Conservation (phyloP, 92 coral and sea anemone species). For the Paramuricea clavata region DNA sequence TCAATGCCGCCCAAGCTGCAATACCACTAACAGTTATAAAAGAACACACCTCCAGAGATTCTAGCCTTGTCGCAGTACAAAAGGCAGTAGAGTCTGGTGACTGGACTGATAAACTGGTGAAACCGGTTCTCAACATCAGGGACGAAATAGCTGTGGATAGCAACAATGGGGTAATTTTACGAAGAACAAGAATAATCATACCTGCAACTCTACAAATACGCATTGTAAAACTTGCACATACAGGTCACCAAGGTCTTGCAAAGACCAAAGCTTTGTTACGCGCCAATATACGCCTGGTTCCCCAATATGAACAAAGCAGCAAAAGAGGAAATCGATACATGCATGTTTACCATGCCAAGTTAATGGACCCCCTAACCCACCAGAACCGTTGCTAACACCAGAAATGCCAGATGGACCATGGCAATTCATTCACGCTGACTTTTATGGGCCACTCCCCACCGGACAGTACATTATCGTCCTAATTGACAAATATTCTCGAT, state of each 20-base stretch:
- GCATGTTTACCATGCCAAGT: conserved; percentile 73
- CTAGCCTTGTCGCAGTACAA: conserved; percentile 3
- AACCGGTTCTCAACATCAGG: conserved; percentile 8
- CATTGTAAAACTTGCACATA: neutral
- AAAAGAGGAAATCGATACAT: conserved; percentile 54
- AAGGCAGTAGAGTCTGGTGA: neutral
- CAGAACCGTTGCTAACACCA: conserved; percentile 61
- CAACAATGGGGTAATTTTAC: conserved; percentile 2
- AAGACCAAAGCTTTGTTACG: conserved; percentile 14
- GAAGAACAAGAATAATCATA: conserved; percentile 27
- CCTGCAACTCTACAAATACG: neutral
- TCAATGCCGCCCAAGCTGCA: neutral
- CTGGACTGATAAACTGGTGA: neutral
- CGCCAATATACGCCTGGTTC: conserved; percentile 49
- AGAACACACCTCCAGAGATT: neutral
- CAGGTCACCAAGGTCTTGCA: conserved; percentile 14
- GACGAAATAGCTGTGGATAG: conserved; percentile 22
- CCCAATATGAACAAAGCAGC: conserved; percentile 7
- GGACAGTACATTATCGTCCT: conserved; percentile 67
- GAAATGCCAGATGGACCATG: conserved; percentile 66
- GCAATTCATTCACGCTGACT: conserved; percentile 63
- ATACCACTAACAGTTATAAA: neutral
- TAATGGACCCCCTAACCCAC: conserved; percentile 53
- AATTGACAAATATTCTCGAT: conserved; percentile 65
- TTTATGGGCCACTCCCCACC: conserved; percentile 68